phyloP scores from a whole-genome alignment of 2,797 vertebrate species.

The Tokudaia muenninki region DNA sequence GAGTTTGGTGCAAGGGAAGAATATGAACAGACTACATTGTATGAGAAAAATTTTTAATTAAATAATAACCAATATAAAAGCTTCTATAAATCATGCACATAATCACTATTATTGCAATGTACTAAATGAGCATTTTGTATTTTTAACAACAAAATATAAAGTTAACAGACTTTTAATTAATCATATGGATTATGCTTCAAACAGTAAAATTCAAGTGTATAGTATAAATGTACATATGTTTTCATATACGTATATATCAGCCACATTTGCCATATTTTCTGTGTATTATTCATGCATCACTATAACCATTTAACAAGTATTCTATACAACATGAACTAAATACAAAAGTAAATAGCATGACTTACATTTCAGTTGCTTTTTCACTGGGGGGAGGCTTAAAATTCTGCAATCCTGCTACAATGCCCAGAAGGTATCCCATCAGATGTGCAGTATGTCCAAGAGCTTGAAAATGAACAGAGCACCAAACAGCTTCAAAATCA shows the following conservation, averaged over 20 bases:
- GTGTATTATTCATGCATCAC: neutral
- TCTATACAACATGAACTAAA: slow-evolving; percentile 8
- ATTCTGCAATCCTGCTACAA: neutral
- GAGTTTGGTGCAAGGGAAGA: neutral
- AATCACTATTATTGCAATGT: neutral
- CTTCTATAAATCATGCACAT: neutral
- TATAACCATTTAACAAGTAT: neutral
- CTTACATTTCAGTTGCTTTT: neutral
- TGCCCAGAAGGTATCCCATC: slow-evolving; percentile 41
- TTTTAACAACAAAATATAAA: slow-evolving; percentile 1
- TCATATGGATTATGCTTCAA: slow-evolving; percentile 28
- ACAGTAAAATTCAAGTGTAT: neutral
- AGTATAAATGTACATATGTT: neutral
- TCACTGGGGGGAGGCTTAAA: neutral
- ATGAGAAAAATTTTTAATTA: neutral
- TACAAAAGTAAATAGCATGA: neutral
- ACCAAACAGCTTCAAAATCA: neutral
- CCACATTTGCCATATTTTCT: neutral
- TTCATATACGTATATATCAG: neutral
- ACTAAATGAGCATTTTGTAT: neutral
- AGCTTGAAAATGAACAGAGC: slow-evolving; percentile 61
- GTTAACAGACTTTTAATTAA: neutral
- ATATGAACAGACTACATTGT: neutral
- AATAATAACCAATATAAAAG: neutral
- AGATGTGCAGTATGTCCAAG: neutral